Conservation (phyloP, 2,888 invertebrate species). For the Melangyna quadrimaculata region DNA sequence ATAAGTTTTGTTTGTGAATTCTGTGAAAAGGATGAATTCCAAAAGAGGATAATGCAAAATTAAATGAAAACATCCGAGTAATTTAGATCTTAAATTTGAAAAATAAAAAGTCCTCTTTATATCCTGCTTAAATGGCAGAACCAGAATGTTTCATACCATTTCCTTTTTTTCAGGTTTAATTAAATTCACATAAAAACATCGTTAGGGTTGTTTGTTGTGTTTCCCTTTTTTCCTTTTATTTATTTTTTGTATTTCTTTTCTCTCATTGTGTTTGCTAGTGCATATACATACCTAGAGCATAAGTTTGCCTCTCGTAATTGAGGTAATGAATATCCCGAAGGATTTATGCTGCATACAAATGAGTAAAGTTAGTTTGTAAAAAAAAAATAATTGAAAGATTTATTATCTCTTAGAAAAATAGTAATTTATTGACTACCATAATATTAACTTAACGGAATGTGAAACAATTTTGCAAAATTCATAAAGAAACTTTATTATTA, state of each 20-base stretch:
- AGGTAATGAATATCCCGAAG: slow-evolving; percentile 42
- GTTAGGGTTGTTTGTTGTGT: slow-evolving; percentile 41
- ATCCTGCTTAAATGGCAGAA: not conserved
- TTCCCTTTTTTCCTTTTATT: not conserved
- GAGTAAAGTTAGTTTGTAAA: not conserved
- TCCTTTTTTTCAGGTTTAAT: slow-evolving; percentile 27
- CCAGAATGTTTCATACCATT: slow-evolving; percentile 22
- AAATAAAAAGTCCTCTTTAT: not conserved
- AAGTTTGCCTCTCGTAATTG: slow-evolving; percentile 37
- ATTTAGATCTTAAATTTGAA: slow-evolving; percentile 16
- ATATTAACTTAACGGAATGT: not conserved
- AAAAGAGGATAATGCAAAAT: not conserved
- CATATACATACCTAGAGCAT: not conserved
- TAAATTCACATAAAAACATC: slow-evolving; percentile 59
- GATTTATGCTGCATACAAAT: slow-evolving; percentile 42
- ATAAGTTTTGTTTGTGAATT: not conserved
- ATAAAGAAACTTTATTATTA: not conserved
- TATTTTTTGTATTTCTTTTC: not conserved
- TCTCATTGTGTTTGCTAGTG: not conserved
- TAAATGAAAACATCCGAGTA: slow-evolving; percentile 21
- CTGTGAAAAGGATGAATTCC: not conserved
- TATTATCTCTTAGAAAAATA: not conserved
- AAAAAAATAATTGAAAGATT: not conserved
- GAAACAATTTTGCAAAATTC: not conserved
- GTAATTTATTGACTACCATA: not conserved